phyloP scores from a whole-genome alignment of 2,113 vertebrate species.

The Lophochroa leadbeateri region DNA sequence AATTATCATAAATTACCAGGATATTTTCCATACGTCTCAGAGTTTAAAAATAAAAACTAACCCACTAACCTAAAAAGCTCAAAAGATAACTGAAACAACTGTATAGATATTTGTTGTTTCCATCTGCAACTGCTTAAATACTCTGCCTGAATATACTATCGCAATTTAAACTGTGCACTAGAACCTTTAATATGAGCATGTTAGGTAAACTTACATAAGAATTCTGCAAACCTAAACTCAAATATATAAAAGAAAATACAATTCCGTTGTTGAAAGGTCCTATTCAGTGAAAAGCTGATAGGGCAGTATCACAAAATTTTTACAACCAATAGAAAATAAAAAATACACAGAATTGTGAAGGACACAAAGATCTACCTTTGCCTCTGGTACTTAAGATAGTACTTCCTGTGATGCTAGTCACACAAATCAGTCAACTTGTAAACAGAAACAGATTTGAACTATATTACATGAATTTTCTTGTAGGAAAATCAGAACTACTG shows the following conservation, averaged over 20 bases:
- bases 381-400: background rate
- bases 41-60: background rate
- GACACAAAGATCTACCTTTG: background rate
- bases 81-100: background rate
- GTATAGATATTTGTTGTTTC: background rate
- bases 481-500: background rate
- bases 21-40: background rate
- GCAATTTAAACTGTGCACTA: background rate
- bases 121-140: background rate
- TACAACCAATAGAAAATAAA: background rate
- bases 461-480: background rate
- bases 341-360: background rate
- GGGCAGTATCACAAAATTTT: background rate
- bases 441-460: background rate
- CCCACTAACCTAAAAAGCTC: background rate
- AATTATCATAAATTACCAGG: background rate
- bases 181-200: background rate
- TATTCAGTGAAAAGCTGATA: background rate
- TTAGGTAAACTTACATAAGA: background rate
- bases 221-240: background rate
- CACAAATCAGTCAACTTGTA: background rate
- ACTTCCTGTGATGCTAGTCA: background rate
- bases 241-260: background rate
- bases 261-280: background rate
- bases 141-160: background rate